A percentile compares a stretch with the other conserved stretches of the same genome.
Conservation (phyloP, 2,113 vertebrate genomes). For the Lepus americanus region DNA sequence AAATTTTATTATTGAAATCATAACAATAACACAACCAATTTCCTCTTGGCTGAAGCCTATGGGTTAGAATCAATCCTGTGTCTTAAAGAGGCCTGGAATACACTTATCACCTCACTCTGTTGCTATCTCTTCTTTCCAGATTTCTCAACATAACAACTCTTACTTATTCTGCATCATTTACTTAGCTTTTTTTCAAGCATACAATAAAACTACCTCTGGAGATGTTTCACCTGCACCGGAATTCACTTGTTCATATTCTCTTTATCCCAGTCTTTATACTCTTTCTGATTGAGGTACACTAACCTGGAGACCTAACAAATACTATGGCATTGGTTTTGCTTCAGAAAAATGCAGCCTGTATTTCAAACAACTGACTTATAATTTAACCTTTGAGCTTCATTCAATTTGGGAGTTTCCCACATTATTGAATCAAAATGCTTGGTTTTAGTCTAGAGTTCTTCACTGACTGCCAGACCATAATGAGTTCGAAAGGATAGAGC, state of each 20-base stretch:
- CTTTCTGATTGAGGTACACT: neutral
- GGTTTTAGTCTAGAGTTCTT: neutral
- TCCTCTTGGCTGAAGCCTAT: constrained; percentile 37
- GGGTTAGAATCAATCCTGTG: neutral
- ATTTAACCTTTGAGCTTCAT: neutral
- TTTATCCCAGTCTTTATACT: neutral
- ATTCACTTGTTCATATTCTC: neutral
- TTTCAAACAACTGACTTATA: neutral
- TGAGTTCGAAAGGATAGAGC: too few species aligned
- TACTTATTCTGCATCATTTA: too few species aligned
- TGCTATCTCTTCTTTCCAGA: rapidly evolving
- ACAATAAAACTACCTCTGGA: neutral
- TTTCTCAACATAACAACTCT: neutral
- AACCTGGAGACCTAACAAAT: neutral
- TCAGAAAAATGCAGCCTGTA: neutral
- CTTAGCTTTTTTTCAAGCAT: neutral
- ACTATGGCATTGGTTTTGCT: neutral
- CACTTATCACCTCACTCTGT: neutral
- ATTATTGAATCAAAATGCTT: neutral
- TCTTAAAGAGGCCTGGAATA: neutral
- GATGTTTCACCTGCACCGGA: neutral
- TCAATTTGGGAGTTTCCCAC: neutral
- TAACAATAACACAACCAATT: constrained; percentile 52
- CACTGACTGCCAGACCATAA: neutral
- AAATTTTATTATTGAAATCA: constrained; percentile 59